Conservation (phyloP, 1,140 invertebrate genomes). For the Antheraea pernyi region DNA sequence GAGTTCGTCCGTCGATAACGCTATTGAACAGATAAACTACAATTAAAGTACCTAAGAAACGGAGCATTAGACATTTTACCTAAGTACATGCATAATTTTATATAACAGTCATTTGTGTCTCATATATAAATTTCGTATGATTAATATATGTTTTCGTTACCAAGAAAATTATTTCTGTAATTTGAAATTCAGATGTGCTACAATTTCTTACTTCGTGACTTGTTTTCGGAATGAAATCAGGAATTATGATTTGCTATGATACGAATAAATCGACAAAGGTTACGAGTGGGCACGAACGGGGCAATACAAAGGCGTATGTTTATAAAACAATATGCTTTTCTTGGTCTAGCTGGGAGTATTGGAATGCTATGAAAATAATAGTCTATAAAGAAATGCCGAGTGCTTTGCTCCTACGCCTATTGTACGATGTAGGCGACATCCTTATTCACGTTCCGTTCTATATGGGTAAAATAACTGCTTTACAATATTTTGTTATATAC, state of each 20-base stretch:
- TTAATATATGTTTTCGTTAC: not conserved
- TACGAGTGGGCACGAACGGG: slow-evolving; percentile 36
- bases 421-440: slow-evolving; percentile 23
- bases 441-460: slow-evolving; percentile 10
- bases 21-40: too few relatives aligned
- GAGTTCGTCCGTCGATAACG: too few relatives aligned
- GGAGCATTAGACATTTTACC: too few relatives aligned
- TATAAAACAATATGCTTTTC: slow-evolving; percentile 66
- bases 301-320: slow-evolving; percentile 64
- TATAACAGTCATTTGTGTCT: not conserved
- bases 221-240: slow-evolving; percentile 28
- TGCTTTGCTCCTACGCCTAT: slow-evolving; percentile 29
- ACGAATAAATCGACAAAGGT: slow-evolving; percentile 42
- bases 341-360: slow-evolving; percentile 38
- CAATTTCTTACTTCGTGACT: slow-evolving; percentile 26
- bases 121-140: slow-evolving; percentile 11
- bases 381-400: slow-evolving; percentile 36
- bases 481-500: too few relatives aligned
- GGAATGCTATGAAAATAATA: slow-evolving; percentile 45
- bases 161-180: slow-evolving; percentile 15
- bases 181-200: slow-evolving; percentile 32
- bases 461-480: not conserved
- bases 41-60: too few relatives aligned
- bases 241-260: slow-evolving; percentile 36
- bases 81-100: not conserved